Evolutionary conservation across 2,888 invertebrate species (phyloP).

Genomic region (Sarcophaga carnaria): DNA sequence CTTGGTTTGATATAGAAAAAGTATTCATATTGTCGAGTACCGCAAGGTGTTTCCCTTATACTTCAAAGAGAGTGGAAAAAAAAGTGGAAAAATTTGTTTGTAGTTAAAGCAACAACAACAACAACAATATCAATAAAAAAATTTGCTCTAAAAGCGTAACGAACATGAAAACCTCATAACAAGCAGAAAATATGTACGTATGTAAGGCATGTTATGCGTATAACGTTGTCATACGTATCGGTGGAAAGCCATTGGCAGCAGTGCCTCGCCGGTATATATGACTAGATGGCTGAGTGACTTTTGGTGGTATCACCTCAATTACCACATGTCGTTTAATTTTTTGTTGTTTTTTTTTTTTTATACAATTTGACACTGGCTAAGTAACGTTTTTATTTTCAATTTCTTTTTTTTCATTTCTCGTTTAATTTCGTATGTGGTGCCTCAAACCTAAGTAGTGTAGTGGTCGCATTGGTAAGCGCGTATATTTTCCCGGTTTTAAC

Average conservation of each 20-base stretch:
- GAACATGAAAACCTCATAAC: slow-evolving; percentile 50
- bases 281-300: slow-evolving; percentile 14
- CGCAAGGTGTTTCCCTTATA: slow-evolving; percentile 64
- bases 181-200: slow-evolving; percentile 53
- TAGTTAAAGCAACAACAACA: background rate
- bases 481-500: slow-evolving; percentile 4
- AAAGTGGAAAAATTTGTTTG: background rate
- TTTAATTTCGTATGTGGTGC: slow-evolving; percentile 46
- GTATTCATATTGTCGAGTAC: slow-evolving; percentile 19
- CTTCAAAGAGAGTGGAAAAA: background rate
- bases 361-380: slow-evolving; percentile 52
- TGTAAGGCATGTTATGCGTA: slow-evolving; percentile 25
- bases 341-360: slow-evolving; percentile 15
- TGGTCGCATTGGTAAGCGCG: slow-evolving; percentile 10
- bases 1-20: slow-evolving; percentile 3
- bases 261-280: slow-evolving; percentile 21
- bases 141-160: slow-evolving; percentile 60
- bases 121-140: slow-evolving; percentile 2
- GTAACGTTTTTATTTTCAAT: slow-evolving; percentile 46
- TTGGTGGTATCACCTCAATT: slow-evolving; percentile 58
- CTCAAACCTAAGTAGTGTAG: background rate
- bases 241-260: slow-evolving; percentile 32
- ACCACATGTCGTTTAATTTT: slow-evolving; percentile 65
- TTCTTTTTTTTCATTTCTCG: slow-evolving; percentile 13
- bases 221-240: slow-evolving; percentile 45